phyloP scores from a whole-genome alignment of 2,113 vertebrate species.

The Thymallus thymallus region DNA sequence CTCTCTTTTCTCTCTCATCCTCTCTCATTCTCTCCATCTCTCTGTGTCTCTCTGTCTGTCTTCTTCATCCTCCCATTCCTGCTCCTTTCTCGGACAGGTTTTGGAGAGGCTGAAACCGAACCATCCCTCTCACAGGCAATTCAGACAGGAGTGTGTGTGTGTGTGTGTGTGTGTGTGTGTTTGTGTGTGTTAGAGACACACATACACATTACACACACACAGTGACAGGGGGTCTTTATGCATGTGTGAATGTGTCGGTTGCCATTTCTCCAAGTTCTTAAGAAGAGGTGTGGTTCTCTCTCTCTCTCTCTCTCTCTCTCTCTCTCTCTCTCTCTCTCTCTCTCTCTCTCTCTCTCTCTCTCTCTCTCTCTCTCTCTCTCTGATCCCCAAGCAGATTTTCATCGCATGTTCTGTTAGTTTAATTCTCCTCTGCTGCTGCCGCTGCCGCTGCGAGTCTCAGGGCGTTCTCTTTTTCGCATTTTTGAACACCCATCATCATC shows the following conservation, averaged over 20 bases:
- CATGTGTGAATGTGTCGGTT: conserved; percentile 40
- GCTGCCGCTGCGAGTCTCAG: conserved; percentile 1
- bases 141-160: conserved; percentile 9
- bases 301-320: conserved; percentile 19
- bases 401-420: not conserved
- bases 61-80: not conserved
- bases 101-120: conserved; percentile 8
- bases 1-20: conserved; percentile 22
- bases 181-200: conserved; percentile 16
- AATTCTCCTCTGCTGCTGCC: conserved; percentile 27
- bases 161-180: conserved; percentile 27
- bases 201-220: too few relatives aligned
- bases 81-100: conserved; percentile 17
- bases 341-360: conserved; percentile 46
- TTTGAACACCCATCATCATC: not conserved
- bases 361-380: conserved; percentile 31
- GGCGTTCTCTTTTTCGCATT: not conserved
- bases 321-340: conserved; percentile 16
- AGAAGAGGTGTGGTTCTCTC: conserved; percentile 72
- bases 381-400: not conserved
- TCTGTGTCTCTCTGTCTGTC: conserved; percentile 4
- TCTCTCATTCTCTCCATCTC: conserved; percentile 22
- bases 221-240: conserved; percentile 6
- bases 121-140: not conserved
- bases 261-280: conserved; percentile 68